phyloP scores from a whole-genome alignment of 2,797 vertebrate genomes.

The Neostethus bicornis region DNA sequence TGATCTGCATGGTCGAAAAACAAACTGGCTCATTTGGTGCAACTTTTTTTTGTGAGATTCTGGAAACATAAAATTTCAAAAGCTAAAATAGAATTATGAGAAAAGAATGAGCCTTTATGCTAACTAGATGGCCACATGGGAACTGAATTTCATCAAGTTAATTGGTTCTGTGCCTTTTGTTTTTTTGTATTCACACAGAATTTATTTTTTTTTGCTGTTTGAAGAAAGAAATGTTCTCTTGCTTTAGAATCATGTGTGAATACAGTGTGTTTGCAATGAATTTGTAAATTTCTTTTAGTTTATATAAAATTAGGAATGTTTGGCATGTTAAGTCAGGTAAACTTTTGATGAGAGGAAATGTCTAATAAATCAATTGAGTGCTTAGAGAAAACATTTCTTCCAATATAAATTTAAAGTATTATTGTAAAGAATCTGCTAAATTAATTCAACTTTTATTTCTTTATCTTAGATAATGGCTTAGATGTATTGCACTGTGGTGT shows the following conservation, averaged over 20 bases:
- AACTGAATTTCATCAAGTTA: slow-evolving; percentile 15
- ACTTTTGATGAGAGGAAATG: too few species aligned
- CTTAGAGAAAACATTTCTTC: not conserved
- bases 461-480: not conserved
- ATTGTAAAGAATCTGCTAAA: too few species aligned
- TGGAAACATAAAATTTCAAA: slow-evolving; percentile 10
- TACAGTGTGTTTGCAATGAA: slow-evolving; percentile 45
- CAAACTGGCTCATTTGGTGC: slow-evolving; percentile 11
- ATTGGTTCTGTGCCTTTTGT: slow-evolving; percentile 56
- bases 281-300: slow-evolving; percentile 43
- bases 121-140: slow-evolving; percentile 7
- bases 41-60: slow-evolving; percentile 25
- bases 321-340: not conserved
- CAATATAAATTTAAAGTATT: not conserved
- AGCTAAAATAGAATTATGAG: slow-evolving; percentile 8
- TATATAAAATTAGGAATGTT: slow-evolving; percentile 14
- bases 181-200: slow-evolving; percentile 13
- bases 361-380: slow-evolving; percentile 8
- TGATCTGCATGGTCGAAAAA: slow-evolving; percentile 30
- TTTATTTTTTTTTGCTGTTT: slow-evolving; percentile 28
- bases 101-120: slow-evolving; percentile 20
- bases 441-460: too few species aligned
- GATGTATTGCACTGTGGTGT: not conserved
- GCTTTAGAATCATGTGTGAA: slow-evolving; percentile 30
- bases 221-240: slow-evolving; percentile 14